A percentile compares a stretch with the other conserved stretches of the same genome.
Conservation (phyloP, 2,113 vertebrate species). For the Gobius niger region DNA sequence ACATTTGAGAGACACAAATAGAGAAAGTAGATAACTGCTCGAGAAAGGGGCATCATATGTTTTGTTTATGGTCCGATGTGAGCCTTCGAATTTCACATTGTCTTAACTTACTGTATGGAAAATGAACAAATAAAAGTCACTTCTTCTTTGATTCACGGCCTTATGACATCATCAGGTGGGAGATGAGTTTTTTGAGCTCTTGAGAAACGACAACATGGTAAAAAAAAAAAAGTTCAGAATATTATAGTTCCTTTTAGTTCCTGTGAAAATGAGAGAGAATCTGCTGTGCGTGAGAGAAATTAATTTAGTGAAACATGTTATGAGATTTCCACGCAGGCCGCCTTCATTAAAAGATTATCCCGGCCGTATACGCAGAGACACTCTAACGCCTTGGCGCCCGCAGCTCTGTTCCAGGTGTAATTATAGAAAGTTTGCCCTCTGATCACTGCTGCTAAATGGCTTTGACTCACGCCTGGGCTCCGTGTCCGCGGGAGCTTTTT, state of each 20-base stretch:
- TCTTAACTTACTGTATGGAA: too few species aligned
- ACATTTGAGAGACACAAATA: conserved; percentile 16
- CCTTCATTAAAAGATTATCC: conserved; percentile 36
- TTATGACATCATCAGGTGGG: too few species aligned
- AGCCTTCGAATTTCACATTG: too few species aligned
- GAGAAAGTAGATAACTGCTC: conserved; percentile 10
- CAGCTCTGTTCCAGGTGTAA: conserved; percentile 66
- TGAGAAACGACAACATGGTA: too few species aligned
- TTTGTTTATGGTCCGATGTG: not conserved
- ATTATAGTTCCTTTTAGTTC: not conserved
- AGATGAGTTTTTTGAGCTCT: too few species aligned
- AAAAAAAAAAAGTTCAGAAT: too few species aligned
- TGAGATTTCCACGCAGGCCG: conserved; percentile 7
- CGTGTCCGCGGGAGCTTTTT: conserved; percentile 56
- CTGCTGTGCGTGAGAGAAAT: conserved; percentile 17
- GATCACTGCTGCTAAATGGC: conserved; percentile 46
- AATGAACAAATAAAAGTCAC: too few species aligned
- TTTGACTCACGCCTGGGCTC: conserved; percentile 45
- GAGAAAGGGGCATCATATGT: not conserved
- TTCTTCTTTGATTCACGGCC: too few species aligned
- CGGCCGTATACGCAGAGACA: conserved; percentile 4
- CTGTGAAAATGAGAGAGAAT: conserved; percentile 5
- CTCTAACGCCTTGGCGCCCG: conserved; percentile 12
- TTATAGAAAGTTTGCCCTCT: conserved; percentile 55
- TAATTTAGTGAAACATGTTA: conserved; percentile 23